Evolutionary conservation across 2,888 invertebrate genomes (phyloP), one percentile per base, ranked within the genome.

Genomic region (Nymphalis polychloros): DNA sequence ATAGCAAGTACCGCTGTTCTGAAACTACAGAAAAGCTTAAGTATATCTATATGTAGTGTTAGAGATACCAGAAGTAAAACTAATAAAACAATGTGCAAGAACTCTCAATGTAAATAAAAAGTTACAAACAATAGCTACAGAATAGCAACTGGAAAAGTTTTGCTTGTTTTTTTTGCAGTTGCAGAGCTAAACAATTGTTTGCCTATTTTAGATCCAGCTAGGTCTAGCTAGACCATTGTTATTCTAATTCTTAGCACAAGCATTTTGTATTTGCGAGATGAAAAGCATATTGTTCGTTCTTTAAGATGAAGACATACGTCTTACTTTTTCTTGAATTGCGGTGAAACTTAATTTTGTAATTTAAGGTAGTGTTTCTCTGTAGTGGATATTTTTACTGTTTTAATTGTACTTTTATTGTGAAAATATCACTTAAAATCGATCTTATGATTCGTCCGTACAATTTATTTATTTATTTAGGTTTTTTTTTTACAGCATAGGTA

Each of bases 91-190:
- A 59, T 46, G 23, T 41, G 0, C 13, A 35, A 41, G 13, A 41
- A 8, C 46, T 16, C 41, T 46, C 59, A 46, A 59, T 46, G 46
- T 6, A 59, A 20, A 59, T 55, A 31, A 55, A 55, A 55, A 55
- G 8, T 55, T 53, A 31, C 5, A 8, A 55, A 55, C 53, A 55
- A 60, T 67, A 48, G 52, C 59, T 20, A 59, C 61, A 41, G 67
- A 67, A 64, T 67, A 64, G 57, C 64, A 67, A 70, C 67, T 64
- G 63, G 55, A 69, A 70, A 70, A 64, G 63, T 64, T 50, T 55
- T 8, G 67, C 63, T 59, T 41, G 62, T 63, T 16, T 41, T 61
- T 62, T 41, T 61, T 62, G 46, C 55, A 35, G 64, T 57, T 53
- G 60, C 63, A 48, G 23, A 61, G 67, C 41, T 47, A 41, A 52